Evolutionary conservation across 2,888 invertebrate species (phyloP).

Genomic region (Ceriagrion tenellum): DNA sequence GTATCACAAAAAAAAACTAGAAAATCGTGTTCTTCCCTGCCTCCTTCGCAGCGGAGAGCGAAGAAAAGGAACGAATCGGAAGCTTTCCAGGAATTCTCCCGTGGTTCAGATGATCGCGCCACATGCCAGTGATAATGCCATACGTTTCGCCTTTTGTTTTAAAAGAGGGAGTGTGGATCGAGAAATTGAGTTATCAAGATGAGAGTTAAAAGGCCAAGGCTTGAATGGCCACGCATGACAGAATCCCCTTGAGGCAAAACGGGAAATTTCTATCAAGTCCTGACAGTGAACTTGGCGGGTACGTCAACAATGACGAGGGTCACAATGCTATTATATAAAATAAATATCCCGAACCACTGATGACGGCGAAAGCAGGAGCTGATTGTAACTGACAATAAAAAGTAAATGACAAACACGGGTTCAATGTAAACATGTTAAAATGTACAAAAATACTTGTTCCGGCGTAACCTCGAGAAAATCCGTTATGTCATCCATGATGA

Average conservation of each 20-base stretch:
- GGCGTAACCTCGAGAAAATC: no score
- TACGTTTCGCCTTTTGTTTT: neutral
- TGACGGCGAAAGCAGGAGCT: no score
- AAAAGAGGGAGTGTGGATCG: neutral
- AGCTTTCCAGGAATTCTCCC: neutral
- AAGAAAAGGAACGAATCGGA: neutral
- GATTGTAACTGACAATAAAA: no score
- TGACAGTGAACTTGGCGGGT: neutral
- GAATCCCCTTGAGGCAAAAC: neutral
- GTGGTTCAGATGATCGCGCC: neutral
- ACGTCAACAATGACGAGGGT: neutral
- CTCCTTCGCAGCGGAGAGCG: neutral
- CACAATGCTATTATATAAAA: neutral
- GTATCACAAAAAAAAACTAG: neutral
- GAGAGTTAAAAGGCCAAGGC: neutral
- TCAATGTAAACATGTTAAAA: no score
- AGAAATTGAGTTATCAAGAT: neutral
- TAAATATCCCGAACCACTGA: neutral
- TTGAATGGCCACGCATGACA: neutral
- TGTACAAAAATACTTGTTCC: no score
- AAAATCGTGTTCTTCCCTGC: neutral
- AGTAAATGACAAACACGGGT: no score
- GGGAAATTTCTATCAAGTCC: neutral
- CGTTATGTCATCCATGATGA: no score
- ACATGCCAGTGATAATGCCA: neutral